Evolutionary conservation across 2,113 vertebrate species (phyloP).

Genomic region (Phylloscopus whistleri): DNA sequence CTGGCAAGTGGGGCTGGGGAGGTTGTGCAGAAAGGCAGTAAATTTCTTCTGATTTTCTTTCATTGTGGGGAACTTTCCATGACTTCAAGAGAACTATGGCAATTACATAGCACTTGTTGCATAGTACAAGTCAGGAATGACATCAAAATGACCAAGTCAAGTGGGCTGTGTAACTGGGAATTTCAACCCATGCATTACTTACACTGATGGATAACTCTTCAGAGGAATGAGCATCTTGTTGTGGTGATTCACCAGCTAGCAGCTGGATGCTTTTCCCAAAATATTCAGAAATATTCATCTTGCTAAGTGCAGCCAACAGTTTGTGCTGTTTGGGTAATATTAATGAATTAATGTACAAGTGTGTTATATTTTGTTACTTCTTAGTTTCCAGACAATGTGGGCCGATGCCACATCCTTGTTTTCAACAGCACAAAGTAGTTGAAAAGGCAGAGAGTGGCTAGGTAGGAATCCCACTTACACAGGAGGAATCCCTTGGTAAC

Average conservation of each 20-base stretch:
- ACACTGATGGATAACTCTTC: not conserved
- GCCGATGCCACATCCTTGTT: not conserved
- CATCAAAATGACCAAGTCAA: not conserved
- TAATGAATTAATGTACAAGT: not conserved
- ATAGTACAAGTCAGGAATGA: not conserved
- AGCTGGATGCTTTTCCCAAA: slow-evolving; percentile 19
- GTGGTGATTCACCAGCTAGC: slow-evolving; percentile 27
- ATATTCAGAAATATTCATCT: slow-evolving; percentile 17
- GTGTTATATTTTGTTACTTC: not conserved
- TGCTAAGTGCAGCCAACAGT: not conserved
- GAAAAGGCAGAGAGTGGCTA: not conserved
- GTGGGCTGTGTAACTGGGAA: not conserved
- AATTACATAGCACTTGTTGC: not conserved
- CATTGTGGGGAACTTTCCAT: not conserved
- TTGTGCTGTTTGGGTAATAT: not conserved
- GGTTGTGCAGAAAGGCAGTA: not conserved
- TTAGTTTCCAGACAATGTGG: not conserved
- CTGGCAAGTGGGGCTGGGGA: not conserved
- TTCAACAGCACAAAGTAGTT: not conserved
- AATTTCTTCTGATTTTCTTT: not conserved
- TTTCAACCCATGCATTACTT: not conserved
- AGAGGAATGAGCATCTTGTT: not conserved
- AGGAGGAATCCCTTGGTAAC: not conserved
- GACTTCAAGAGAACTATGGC: not conserved
- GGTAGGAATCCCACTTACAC: not conserved